Conservation (phyloP, 2,797 vertebrate genomes). For the Florisuga fusca region DNA sequence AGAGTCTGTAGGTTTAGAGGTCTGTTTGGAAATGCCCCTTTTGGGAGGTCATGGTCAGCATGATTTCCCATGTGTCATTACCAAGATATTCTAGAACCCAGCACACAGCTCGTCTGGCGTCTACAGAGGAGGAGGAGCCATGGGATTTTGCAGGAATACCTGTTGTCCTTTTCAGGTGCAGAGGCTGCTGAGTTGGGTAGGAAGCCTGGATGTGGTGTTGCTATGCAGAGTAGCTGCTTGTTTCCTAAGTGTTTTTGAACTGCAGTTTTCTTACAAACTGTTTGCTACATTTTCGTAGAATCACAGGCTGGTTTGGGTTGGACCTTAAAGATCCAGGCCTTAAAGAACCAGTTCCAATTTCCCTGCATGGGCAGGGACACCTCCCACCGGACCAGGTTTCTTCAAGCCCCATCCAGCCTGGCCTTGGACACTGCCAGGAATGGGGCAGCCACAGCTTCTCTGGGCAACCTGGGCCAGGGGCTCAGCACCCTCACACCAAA, state of each 20-base stretch:
- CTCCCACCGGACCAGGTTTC: too few species aligned
- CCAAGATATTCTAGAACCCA: neutral
- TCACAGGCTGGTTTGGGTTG: too few species aligned
- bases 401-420: too few species aligned
- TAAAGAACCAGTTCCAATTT: too few species aligned
- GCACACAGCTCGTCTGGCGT: neutral
- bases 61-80: neutral
- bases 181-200: neutral
- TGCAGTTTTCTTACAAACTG: neutral
- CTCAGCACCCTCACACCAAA: too few species aligned
- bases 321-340: too few species aligned
- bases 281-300: neutral
- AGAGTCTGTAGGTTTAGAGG: neutral
- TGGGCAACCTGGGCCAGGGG: too few species aligned
- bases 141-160: neutral
- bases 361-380: too few species aligned
- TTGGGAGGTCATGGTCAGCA: fast-evolving
- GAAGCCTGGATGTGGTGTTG: neutral
- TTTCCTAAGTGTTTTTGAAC: neutral
- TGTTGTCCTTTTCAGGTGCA: neutral
- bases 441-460: too few species aligned
- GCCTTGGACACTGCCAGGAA: too few species aligned
- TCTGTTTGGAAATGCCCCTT: neutral
- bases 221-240: neutral
- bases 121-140: fast-evolving